Percentiles rank a stretch among this genome's conserved stretches.
phyloP scores from a whole-genome alignment of 1,140 invertebrate species.

The Drosophila takahashii region DNA sequence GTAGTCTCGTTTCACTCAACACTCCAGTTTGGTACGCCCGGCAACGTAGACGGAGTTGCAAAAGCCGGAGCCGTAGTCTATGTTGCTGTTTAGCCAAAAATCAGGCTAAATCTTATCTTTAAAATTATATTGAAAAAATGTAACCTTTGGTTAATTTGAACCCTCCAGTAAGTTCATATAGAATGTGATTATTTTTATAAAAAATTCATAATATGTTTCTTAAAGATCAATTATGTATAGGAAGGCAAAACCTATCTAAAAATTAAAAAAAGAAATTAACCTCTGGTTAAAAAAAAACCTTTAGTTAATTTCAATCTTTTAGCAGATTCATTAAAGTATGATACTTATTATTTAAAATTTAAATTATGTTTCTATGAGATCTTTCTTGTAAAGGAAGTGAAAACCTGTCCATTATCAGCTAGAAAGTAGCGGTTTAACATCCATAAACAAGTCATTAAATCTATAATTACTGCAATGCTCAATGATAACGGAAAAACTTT shows the following conservation, averaged over 20 bases:
- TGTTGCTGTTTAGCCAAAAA: constrained; percentile 58
- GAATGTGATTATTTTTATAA: not conserved
- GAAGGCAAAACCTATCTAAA: constrained; percentile 18
- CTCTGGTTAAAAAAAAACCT: no score
- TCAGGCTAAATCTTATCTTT: constrained; percentile 17
- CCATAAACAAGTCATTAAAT: constrained; percentile 14
- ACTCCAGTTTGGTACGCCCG: constrained; percentile 62
- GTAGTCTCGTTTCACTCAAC: constrained; percentile 47
- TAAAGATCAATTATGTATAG: not conserved
- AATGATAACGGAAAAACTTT: constrained; percentile 21
- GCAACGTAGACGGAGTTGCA: constrained; percentile 64
- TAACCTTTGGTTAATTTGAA: no score
- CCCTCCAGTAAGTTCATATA: no score
- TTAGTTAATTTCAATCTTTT: no score
- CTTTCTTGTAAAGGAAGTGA: constrained; percentile 14
- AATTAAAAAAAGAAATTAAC: no score
- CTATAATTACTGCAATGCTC: constrained; percentile 8
- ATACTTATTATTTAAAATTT: no score
- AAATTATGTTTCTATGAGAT: no score
- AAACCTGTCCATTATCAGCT: constrained; percentile 20
- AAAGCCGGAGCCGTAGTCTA: constrained; percentile 62
- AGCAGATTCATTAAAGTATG: no score
- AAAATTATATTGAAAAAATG: not conserved
- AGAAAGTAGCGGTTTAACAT: constrained; percentile 7
- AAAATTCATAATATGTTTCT: not conserved